phyloP scores from a whole-genome alignment of 2,113 vertebrate genomes.

The Prinia subflava region DNA sequence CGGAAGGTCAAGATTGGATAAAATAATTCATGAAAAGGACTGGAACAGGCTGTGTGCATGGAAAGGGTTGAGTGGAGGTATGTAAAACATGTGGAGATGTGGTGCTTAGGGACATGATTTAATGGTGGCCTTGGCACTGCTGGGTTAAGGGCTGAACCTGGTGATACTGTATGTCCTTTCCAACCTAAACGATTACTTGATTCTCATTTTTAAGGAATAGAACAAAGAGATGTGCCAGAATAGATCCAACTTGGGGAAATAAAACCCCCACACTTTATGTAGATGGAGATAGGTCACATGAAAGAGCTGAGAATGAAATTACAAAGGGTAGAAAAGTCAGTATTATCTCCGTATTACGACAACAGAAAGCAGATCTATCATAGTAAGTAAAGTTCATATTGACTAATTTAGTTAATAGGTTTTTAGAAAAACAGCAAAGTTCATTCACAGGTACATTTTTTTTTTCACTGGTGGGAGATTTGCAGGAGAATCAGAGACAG shows the following conservation, averaged over 20 bases:
- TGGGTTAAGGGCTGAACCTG: not conserved
- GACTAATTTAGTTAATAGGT: not conserved
- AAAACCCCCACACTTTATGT: not conserved
- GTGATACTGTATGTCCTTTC: not conserved
- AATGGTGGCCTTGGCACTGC: not conserved
- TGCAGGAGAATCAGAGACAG: not conserved
- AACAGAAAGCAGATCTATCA: not conserved
- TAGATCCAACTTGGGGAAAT: not conserved
- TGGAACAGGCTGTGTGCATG: not conserved
- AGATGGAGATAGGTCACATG: not conserved
- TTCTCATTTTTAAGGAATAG: not conserved
- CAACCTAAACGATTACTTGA: accelerated
- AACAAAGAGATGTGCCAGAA: not conserved
- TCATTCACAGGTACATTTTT: not conserved
- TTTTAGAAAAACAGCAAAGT: not conserved
- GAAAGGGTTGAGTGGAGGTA: not conserved
- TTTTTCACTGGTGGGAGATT: not conserved
- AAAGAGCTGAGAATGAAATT: not conserved
- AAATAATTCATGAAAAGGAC: not conserved
- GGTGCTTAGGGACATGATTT: not conserved
- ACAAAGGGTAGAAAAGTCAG: not conserved
- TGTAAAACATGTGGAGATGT: not conserved
- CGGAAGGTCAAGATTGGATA: not conserved
- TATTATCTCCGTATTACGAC: not conserved
- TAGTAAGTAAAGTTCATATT: not conserved